Evolutionary conservation across 1,140 invertebrate species (phyloP), one percentile per base, ranked within the genome.

Genomic region (Arctopsyche grandis): DNA sequence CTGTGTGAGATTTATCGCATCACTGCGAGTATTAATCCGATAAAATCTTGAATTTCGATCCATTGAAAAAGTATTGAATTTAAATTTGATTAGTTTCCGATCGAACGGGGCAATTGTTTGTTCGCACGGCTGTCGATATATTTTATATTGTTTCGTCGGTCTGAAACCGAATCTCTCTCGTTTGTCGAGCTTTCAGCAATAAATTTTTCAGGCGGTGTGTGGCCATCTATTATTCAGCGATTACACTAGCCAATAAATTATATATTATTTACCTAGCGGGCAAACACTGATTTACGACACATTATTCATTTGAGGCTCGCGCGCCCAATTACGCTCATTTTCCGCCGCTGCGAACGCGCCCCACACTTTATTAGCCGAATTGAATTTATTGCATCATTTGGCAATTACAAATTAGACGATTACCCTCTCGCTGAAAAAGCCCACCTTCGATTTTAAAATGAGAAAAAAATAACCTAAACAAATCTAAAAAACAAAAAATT

Each of bases 261-360:
- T 77, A 69, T 56, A 69, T 60, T 77, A 63, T 69, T 69, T 69
- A 69, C 76, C 46, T 63, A 66, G 29, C 29, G 38, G 43, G 43
- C 75, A 22, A 76, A 60, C 58, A 29, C 56, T 76, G 75, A 76
- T 76, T 76, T 76, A 76, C 44, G 75, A 44, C 46, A 14, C 58
- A 76, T 76, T 56, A 76, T 76, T 76, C 60, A 76, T 76, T 76
- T 60, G 63, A 24, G 5, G 9, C 14, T 44, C 75, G 29, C 44
- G 26, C 43, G 26, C 56, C 16, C 75, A 76, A 76, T 76, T 76
- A 76, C 56, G 38, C 48, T 58, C 56, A 75, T 75, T 75, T 75
- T 26, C 43, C 44, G 14, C 16, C 38, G n/a, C 44, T 9, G n/a
- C 38, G 38, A 48, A 69, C 24, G 66, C 60, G 19, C 21, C 19